Percentiles rank a stretch among this genome's conserved stretches.
These are phyloP conservation scores for Propithecus perrieri DNA, from an alignment of 2,797 vertebrate genomes.

Conservation along the genomic window DNA sequence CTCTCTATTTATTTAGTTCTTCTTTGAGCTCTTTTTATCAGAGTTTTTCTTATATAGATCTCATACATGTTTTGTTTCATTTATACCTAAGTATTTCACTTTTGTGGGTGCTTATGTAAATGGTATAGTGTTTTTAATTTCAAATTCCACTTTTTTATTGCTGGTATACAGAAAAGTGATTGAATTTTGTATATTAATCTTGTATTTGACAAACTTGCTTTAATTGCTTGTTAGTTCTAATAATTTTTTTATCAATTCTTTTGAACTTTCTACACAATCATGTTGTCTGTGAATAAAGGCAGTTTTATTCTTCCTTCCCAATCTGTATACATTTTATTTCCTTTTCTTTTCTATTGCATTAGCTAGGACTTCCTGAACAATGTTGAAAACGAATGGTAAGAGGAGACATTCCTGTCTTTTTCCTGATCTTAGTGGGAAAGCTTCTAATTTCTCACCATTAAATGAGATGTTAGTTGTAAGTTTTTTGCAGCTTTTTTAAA, in stretches of 20 bases:
- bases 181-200: neutral
- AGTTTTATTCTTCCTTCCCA: neutral
- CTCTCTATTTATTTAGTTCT: neutral
- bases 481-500: neutral
- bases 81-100: neutral
- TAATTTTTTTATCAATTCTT: neutral
- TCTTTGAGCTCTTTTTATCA: neutral
- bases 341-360: neutral
- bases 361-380: neutral
- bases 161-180: neutral
- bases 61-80: neutral
- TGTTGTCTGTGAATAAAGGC: neutral
- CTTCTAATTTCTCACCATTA: neutral
- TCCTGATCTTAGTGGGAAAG: neutral
- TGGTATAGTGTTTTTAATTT: neutral
- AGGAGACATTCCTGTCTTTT: neutral
- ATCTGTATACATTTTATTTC: neutral
- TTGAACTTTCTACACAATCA: neutral
- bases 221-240: neutral
- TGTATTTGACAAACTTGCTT: neutral
- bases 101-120: neutral
- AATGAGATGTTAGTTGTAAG: neutral
- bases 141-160: neutral
- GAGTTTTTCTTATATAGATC: neutral
- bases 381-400: neutral